Percentiles rank a stretch among this genome's conserved stretches.
Evolutionary conservation across 2,888 invertebrate genomes (phyloP).

Genomic region (Erpobdella octoculata): DNA sequence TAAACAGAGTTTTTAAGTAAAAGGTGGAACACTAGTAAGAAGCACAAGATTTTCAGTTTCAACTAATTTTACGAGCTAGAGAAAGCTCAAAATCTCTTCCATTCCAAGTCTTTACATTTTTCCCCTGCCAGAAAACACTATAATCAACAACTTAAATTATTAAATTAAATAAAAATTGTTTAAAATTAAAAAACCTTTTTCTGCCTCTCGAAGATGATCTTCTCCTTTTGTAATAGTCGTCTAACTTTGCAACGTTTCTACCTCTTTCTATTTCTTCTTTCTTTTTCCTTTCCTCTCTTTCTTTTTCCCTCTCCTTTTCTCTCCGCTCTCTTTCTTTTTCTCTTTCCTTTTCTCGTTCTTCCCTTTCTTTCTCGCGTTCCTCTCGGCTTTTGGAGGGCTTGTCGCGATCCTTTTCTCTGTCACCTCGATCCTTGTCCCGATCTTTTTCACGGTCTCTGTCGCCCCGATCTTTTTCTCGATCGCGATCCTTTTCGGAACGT

Average conservation of each 20-base stretch:
- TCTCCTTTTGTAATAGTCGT: conserved; percentile 14
- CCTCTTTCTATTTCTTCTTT: conserved; percentile 24
- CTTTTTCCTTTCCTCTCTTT: conserved; percentile 16
- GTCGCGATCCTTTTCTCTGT: conserved; percentile 27
- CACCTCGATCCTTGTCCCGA: conserved; percentile 29
- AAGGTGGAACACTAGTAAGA: too few relatives aligned
- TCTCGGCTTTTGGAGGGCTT: conserved; percentile 12
- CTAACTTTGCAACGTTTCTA: conserved; percentile 22
- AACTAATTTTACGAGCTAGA: too few relatives aligned
- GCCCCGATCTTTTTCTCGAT: conserved; percentile 48
- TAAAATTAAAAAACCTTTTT: neutral
- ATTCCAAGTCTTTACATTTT: neutral
- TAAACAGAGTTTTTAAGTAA: too few relatives aligned
- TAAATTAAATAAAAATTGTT: neutral
- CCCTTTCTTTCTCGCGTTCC: conserved; percentile 8
- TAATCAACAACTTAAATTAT: neutral
- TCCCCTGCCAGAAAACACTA: neutral
- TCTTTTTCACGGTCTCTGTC: conserved; percentile 40
- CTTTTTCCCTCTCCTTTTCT: conserved; percentile 16
- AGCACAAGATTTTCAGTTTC: too few relatives aligned
- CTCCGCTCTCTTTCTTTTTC: conserved; percentile 15
- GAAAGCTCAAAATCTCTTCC: too few relatives aligned
- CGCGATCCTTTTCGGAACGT: conserved; percentile 11
- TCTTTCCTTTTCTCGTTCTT: conserved; percentile 8
- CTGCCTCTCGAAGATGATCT: conserved; percentile 21